Evolutionary conservation across 2,113 vertebrate genomes (phyloP).

Genomic region (Corythornis madagascariensis): DNA sequence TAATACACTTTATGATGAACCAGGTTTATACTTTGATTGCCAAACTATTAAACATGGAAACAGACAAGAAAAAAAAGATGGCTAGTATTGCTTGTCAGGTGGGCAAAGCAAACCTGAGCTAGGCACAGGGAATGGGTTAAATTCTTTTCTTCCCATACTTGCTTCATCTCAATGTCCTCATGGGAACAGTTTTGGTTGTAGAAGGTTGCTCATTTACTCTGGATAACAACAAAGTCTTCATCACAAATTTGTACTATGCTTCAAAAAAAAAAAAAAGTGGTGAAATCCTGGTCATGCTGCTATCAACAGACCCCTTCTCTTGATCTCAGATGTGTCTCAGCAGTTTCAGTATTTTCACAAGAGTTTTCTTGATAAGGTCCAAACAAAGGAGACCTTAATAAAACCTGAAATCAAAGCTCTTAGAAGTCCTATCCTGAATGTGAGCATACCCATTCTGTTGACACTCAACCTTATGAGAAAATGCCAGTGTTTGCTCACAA

Average conservation of each 20-base stretch:
- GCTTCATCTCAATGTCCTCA: neutral
- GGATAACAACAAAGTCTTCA: neutral
- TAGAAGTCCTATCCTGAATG: neutral
- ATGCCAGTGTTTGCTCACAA: neutral
- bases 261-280: neutral
- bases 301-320: neutral
- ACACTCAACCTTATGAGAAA: neutral
- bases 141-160: neutral
- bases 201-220: neutral
- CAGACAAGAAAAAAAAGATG: neutral
- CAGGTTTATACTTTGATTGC: neutral
- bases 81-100: neutral
- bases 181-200: neutral
- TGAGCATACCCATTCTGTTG: neutral
- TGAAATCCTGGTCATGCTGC: neutral
- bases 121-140: neutral
- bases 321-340: neutral
- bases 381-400: neutral
- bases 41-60: neutral
- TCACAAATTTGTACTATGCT: neutral
- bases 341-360: neutral
- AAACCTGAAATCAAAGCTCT: neutral
- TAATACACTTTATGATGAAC: neutral
- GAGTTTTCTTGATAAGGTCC: neutral
- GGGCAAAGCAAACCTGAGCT: neutral